phyloP scores from a whole-genome alignment of 2,113 vertebrate species.

The Gnathonemus echidnorhynchus region DNA sequence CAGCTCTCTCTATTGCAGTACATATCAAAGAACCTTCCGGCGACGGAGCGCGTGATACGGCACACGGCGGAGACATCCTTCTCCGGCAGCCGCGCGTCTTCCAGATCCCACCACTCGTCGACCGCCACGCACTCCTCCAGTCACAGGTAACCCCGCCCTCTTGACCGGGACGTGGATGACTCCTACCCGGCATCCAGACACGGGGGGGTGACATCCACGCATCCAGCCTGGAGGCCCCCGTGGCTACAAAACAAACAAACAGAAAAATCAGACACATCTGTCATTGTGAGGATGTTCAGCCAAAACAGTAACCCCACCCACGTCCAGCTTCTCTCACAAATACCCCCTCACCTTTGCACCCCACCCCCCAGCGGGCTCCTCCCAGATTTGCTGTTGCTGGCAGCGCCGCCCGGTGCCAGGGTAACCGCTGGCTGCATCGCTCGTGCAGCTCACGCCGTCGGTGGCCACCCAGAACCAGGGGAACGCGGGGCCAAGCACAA shows the following conservation, averaged over 20 bases:
- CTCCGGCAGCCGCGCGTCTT: constrained; percentile 88
- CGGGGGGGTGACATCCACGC: not conserved
- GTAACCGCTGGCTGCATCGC: not conserved
- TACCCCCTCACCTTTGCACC: not conserved
- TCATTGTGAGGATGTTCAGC: not conserved
- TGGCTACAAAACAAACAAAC: not conserved
- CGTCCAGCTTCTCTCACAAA: not conserved
- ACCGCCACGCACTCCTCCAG: constrained; percentile 91
- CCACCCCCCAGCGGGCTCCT: not conserved
- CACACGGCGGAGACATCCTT: constrained; percentile 89
- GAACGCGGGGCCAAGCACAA: not conserved
- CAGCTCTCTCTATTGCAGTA: constrained; percentile 65
- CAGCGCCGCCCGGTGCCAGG: not conserved
- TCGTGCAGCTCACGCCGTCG: not conserved
- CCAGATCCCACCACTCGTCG: constrained; percentile 88
- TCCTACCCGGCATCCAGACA: not conserved
- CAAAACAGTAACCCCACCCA: not conserved
- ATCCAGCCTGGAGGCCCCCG: not conserved
- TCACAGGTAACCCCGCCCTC: constrained; percentile 60
- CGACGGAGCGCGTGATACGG: constrained; percentile 84
- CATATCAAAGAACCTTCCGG: constrained; percentile 85
- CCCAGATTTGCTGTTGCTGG: not conserved
- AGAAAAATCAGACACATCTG: not conserved
- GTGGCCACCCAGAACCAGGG: constrained; percentile 1
- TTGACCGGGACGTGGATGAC: not conserved